These are phyloP conservation scores for Callipepla californica DNA, from an alignment of 2,113 vertebrate species.

Conservation along the genomic window DNA sequence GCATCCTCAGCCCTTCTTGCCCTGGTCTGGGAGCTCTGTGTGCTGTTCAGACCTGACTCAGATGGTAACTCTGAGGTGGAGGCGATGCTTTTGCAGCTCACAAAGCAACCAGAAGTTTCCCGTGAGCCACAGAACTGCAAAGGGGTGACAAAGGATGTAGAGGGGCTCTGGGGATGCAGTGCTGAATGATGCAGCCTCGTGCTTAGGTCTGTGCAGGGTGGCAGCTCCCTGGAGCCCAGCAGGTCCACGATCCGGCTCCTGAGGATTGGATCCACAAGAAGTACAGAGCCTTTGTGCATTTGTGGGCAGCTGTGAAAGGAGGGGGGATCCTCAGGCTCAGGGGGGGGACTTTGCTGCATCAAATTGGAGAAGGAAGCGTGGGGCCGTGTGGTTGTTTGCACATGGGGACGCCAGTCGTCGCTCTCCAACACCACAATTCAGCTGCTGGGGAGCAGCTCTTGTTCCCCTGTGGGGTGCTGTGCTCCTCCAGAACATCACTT, in stretches of 20 bases:
- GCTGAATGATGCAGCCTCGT: rapidly evolving
- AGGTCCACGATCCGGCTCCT: rapidly evolving
- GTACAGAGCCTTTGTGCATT: not conserved
- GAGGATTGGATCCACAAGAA: rapidly evolving
- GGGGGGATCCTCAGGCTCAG: not conserved
- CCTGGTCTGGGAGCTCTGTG: rapidly evolving
- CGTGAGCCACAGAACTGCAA: not conserved
- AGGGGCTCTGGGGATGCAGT: not conserved
- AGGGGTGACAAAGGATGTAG: rapidly evolving
- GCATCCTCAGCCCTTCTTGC: not conserved
- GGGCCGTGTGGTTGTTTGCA: rapidly evolving
- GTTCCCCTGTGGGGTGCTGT: rapidly evolving
- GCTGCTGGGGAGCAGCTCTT: not conserved
- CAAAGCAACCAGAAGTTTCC: not conserved
- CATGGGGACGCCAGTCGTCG: rapidly evolving
- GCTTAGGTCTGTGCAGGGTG: rapidly evolving
- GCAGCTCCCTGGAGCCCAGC: not conserved
- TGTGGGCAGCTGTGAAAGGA: rapidly evolving
- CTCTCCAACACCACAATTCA: not conserved
- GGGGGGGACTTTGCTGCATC: not conserved
- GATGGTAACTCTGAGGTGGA: rapidly evolving
- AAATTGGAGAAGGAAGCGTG: rapidly evolving
- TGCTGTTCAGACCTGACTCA: not conserved
- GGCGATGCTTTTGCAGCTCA: rapidly evolving
- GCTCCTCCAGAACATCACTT: rapidly evolving